phyloP scores from a whole-genome alignment of 2,113 vertebrate species.

The Lucifuga dentata region DNA sequence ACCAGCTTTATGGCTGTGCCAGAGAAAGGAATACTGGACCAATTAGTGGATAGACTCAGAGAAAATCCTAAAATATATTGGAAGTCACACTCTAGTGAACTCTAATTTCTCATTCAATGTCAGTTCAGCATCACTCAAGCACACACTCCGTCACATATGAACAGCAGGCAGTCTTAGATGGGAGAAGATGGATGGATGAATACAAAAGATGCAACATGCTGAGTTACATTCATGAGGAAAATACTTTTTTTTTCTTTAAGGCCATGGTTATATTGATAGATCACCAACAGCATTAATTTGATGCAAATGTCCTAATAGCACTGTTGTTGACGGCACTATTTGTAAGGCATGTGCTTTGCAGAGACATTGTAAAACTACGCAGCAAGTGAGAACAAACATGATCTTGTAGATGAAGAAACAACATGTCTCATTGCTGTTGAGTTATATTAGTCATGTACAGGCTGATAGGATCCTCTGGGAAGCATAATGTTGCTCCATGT shows the following conservation, averaged over 20 bases:
- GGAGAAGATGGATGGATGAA: too few species aligned
- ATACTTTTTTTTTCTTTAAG: too few species aligned
- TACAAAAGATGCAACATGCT: too few species aligned
- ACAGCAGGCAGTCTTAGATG: neutral
- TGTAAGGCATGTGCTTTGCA: neutral
- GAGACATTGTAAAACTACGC: neutral
- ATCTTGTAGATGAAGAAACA: constrained; percentile 34
- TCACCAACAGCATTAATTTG: neutral
- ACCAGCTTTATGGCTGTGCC: too few species aligned
- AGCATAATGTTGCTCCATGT: constrained; percentile 41
- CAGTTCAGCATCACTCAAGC: neutral
- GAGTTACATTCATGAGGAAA: too few species aligned
- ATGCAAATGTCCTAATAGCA: neutral
- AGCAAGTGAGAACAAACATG: neutral
- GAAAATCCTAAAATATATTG: neutral
- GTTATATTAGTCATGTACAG: constrained; percentile 1
- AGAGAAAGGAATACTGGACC: neutral
- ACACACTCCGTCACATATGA: neutral
- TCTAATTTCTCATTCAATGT: too few species aligned
- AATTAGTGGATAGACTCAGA: neutral
- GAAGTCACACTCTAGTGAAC: neutral
- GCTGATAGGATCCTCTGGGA: constrained; percentile 37
- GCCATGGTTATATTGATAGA: neutral
- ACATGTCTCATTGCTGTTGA: constrained; percentile 42
- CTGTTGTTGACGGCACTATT: neutral